Conservation (phyloP, 2,888 invertebrate species). For the Marronus borbonicus region DNA sequence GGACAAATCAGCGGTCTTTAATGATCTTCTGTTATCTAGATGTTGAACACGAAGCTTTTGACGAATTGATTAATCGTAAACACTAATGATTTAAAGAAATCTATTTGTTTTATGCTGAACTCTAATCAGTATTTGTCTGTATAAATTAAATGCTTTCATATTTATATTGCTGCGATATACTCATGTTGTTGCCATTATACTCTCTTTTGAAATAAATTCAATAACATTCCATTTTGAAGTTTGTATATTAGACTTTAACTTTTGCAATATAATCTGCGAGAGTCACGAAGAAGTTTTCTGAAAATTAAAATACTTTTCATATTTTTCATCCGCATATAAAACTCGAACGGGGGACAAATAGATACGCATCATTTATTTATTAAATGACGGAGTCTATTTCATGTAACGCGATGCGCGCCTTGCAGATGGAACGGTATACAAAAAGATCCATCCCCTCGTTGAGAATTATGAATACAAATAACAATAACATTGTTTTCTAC, state of each 20-base stretch:
- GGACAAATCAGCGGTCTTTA: no score
- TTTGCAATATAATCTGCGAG: conserved; percentile 2
- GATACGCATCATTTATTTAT: conserved; percentile 45
- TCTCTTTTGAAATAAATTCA: no score
- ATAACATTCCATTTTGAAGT: conserved; percentile 15
- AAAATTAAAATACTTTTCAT: conserved; percentile 41
- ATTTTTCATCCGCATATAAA: conserved; percentile 28
- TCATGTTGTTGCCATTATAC: no score
- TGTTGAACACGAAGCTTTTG: no score
- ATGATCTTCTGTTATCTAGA: no score
- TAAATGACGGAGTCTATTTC: conserved; percentile 39
- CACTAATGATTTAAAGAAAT: no score
- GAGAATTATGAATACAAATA: conserved; percentile 62
- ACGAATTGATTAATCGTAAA: no score
- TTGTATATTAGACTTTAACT: conserved; percentile 17
- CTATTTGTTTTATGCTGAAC: no score
- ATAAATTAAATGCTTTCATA: no score
- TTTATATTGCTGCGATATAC: no score
- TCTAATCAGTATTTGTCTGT: no score
- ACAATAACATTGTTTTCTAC: conserved; percentile 64
- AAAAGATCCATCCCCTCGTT: conserved; percentile 47
- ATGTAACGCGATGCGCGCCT: conserved; percentile 27
- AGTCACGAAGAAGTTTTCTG: conserved; percentile 2
- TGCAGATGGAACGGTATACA: conserved; percentile 34
- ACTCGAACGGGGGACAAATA: conserved; percentile 28